Percentiles rank a stretch among this genome's conserved stretches.
phyloP scores from a whole-genome alignment of 2,888 invertebrate species.

The Oligia latruncula region DNA sequence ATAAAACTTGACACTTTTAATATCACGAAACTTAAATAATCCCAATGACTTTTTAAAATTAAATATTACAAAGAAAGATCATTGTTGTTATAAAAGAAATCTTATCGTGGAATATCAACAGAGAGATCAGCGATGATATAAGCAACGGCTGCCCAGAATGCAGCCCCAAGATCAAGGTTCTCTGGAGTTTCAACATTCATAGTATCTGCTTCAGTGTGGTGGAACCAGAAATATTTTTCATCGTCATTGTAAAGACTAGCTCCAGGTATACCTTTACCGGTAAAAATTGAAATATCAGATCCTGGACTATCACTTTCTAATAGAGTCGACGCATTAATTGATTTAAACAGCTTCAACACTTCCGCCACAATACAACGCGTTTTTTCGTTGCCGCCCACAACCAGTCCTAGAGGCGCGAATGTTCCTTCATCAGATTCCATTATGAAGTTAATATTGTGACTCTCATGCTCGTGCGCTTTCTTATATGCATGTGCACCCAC shows the following conservation, averaged over 20 bases:
- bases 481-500: conserved; percentile 92
- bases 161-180: conserved; percentile 93
- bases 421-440: conserved; percentile 96
- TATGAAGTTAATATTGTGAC: conserved; percentile 92
- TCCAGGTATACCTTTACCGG: conserved; percentile 92
- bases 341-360: conserved; percentile 91
- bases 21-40: not conserved
- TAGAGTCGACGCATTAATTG: conserved; percentile 92
- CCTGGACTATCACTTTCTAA: conserved; percentile 90
- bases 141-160: conserved; percentile 94
- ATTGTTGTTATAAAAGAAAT: too few species aligned
- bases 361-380: conserved; percentile 92
- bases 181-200: conserved; percentile 93
- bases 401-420: conserved; percentile 93
- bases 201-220: conserved; percentile 94
- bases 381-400: conserved; percentile 91
- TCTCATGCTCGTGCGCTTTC: conserved; percentile 88
- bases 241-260: conserved; percentile 93
- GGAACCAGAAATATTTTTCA: conserved; percentile 93
- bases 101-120: conserved; percentile 91
- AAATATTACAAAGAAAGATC: not conserved
- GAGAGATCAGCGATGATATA: conserved; percentile 95
- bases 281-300: conserved; percentile 93
- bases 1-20: not conserved
- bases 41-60: not conserved